These are phyloP conservation scores for Crotophaga sulcirostris DNA, from an alignment of 2,113 vertebrate genomes.

Conservation along the genomic window DNA sequence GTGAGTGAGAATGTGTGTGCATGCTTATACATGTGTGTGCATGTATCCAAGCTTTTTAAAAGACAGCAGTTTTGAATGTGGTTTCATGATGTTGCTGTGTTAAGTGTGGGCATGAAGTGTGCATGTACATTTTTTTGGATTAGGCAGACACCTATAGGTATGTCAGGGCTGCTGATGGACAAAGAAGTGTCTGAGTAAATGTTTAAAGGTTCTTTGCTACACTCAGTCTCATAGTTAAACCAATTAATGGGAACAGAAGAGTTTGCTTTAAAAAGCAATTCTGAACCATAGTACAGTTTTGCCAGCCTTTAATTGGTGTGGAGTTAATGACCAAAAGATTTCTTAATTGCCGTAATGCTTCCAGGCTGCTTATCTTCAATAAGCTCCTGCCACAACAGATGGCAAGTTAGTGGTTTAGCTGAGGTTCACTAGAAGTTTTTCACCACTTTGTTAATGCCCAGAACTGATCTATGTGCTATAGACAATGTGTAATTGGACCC, in stretches of 20 bases:
- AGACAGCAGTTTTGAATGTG: background rate
- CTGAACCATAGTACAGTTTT: background rate
- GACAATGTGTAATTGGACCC: background rate
- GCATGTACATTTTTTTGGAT: background rate
- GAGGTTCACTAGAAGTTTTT: slow-evolving; percentile 23
- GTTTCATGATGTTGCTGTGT: background rate
- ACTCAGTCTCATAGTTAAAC: background rate
- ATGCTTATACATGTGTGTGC: background rate
- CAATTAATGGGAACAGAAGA: background rate
- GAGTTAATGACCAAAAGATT: slow-evolving; percentile 66
- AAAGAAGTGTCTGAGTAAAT: background rate
- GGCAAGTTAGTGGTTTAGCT: slow-evolving; percentile 50
- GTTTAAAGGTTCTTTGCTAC: background rate
- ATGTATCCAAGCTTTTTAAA: background rate
- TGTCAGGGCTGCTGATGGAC: background rate
- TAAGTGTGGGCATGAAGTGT: background rate
- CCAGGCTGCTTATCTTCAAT: slow-evolving; percentile 63
- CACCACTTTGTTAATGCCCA: background rate
- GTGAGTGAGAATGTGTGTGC: background rate
- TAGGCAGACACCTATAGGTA: fast-evolving
- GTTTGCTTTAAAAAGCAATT: background rate
- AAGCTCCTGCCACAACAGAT: slow-evolving; percentile 55
- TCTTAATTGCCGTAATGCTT: slow-evolving; percentile 63
- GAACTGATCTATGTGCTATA: background rate
- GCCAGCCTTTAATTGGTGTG: slow-evolving; percentile 55